Evolutionary conservation across 37 sponge, comb jelly and placozoan species (phyloP).

Genomic region (Cladorhizidae sp.): DNA sequence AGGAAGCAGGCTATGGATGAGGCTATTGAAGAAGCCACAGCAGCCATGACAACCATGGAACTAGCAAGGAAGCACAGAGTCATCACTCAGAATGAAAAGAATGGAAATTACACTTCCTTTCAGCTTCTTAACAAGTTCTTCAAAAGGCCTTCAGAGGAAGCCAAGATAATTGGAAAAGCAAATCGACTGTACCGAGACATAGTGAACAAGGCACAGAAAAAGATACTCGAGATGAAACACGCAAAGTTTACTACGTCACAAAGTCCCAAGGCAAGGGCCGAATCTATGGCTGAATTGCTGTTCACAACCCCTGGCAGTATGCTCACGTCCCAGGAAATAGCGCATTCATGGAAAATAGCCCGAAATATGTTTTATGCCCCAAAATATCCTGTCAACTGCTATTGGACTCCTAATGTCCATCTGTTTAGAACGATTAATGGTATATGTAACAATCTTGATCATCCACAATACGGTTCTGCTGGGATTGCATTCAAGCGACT

Average conservation of each 20-base stretch:
- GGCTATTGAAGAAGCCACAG: constrained; percentile 32
- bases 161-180: constrained; percentile 38
- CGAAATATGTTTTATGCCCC: constrained; percentile 1
- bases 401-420: neutral
- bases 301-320: constrained; percentile 55
- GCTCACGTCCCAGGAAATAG: constrained; percentile 54
- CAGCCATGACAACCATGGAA: neutral
- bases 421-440: constrained; percentile 68
- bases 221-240: constrained; percentile 17
- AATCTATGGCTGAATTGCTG: constrained; percentile 44
- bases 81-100: neutral
- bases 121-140: constrained; percentile 28
- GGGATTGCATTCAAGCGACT: constrained; percentile 60
- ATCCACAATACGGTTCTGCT: constrained; percentile 70
- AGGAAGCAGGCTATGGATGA: neutral
- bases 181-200: constrained; percentile 34
- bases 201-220: constrained; percentile 50
- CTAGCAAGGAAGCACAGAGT: neutral
- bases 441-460: constrained; percentile 80
- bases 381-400: constrained; percentile 8
- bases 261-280: constrained; percentile 29
- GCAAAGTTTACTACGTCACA: neutral
- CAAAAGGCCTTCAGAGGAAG: constrained; percentile 42
- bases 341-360: constrained; percentile 16
- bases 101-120: constrained; percentile 7